These are phyloP conservation scores for Microplitis deprimator DNA, from an alignment of 2,888 invertebrate species.

Conservation along the genomic window DNA sequence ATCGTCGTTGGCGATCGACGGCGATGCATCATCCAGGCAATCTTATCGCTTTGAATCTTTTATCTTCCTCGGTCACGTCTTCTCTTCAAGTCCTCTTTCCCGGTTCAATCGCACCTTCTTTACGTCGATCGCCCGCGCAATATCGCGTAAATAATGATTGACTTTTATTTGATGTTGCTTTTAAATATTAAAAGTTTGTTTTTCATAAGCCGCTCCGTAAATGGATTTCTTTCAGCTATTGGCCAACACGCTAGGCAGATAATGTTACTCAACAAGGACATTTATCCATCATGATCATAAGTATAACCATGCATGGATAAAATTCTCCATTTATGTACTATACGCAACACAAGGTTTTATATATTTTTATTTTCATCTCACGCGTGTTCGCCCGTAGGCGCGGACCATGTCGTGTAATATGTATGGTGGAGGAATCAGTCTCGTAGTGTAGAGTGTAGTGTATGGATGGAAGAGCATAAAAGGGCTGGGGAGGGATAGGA, in stretches of 20 bases:
- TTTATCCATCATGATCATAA: conserved; percentile 31
- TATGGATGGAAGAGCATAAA: neutral
- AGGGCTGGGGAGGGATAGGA: conserved; percentile 51
- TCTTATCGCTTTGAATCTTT: conserved; percentile 59
- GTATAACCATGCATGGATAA: conserved; percentile 24
- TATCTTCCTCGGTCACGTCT: conserved; percentile 48
- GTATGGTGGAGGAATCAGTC: neutral
- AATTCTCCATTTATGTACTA: conserved; percentile 2
- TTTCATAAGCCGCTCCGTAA: neutral
- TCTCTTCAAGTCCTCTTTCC: neutral
- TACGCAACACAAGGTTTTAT: neutral
- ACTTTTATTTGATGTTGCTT: neutral
- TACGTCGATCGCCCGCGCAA: conserved; percentile 8
- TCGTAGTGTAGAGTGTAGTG: neutral
- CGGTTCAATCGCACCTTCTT: conserved; percentile 3
- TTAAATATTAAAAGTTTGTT: neutral
- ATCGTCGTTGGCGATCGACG: conserved; percentile 47
- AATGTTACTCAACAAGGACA: conserved; percentile 13
- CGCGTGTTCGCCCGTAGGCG: conserved; percentile 48
- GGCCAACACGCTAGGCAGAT: conserved; percentile 17
- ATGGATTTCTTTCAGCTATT: neutral
- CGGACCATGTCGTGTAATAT: conserved; percentile 28
- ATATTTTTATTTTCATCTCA: conserved; percentile 1
- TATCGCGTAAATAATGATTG: conserved; percentile 19
- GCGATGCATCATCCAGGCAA: conserved; percentile 61